Evolutionary conservation across 2,888 invertebrate genomes (phyloP).

Genomic region (Sycophila texana): DNA sequence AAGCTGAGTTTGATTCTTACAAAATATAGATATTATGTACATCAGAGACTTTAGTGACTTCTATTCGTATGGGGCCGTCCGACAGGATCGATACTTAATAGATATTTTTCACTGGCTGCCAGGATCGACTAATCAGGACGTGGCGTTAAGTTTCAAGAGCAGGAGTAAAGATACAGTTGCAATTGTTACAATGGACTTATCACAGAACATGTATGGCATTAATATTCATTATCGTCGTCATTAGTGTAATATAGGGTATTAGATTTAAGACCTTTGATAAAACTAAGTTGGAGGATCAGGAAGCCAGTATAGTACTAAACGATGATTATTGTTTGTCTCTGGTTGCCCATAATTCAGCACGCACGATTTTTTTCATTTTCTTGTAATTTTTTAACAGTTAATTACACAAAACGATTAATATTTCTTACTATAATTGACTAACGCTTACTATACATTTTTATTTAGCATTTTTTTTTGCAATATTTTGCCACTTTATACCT

Average conservation of each 20-base stretch:
- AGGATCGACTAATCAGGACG: constrained; percentile 64
- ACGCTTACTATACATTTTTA: constrained; percentile 70
- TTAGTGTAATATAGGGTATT: constrained; percentile 66
- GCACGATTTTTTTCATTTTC: constrained; percentile 55
- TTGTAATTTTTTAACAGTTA: constrained; percentile 64
- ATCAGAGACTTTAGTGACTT: constrained; percentile 58
- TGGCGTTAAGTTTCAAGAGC: constrained; percentile 62
- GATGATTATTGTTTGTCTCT: constrained; percentile 68
- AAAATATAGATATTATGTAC: constrained; percentile 58
- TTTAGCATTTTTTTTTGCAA: constrained; percentile 58
- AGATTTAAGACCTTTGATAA: constrained; percentile 70
- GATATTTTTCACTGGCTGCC: constrained; percentile 71
- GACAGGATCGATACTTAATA: constrained; percentile 61
- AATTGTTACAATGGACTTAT: constrained; percentile 76
- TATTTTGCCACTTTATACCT: constrained; percentile 52
- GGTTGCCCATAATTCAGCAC: constrained; percentile 74
- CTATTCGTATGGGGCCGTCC: constrained; percentile 56
- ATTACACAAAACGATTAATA: constrained; percentile 71
- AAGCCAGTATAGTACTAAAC: constrained; percentile 74
- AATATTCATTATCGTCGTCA: constrained; percentile 74
- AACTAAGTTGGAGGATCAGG: constrained; percentile 74
- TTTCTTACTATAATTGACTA: constrained; percentile 72
- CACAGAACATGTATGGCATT: constrained; percentile 77
- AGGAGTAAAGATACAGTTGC: constrained; percentile 71
- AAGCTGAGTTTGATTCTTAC: constrained; percentile 57